Conservation (phyloP, 2,113 vertebrate species). For the human (Homo sapiens) region GRCh38 chr4:20342001-20342500, state of each 20-base stretch:
- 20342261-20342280: not conserved
- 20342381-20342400: not conserved
- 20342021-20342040: not conserved
- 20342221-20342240: slow-evolving; percentile 33
- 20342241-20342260: slow-evolving; percentile 2
- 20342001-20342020: slow-evolving; percentile 14
- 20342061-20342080: slow-evolving; percentile 3
- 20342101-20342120: slow-evolving; percentile 39
- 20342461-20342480: not conserved
- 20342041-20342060: not conserved
- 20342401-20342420: not conserved
- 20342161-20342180: slow-evolving; percentile 44
- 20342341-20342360: not conserved
- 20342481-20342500: not conserved
- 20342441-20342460: not conserved
- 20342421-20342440: not conserved
- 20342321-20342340: not conserved
- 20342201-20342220: slow-evolving; percentile 41
- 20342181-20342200: slow-evolving; percentile 34
- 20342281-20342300: not conserved
- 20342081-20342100: not conserved
- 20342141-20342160: slow-evolving; percentile 54
- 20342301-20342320: not conserved
- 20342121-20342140: slow-evolving; percentile 18
- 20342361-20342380: not conserved